These are phyloP conservation scores for Drosophila truncata DNA, from an alignment of 1,140 invertebrate genomes.

Conservation along the genomic window DNA sequence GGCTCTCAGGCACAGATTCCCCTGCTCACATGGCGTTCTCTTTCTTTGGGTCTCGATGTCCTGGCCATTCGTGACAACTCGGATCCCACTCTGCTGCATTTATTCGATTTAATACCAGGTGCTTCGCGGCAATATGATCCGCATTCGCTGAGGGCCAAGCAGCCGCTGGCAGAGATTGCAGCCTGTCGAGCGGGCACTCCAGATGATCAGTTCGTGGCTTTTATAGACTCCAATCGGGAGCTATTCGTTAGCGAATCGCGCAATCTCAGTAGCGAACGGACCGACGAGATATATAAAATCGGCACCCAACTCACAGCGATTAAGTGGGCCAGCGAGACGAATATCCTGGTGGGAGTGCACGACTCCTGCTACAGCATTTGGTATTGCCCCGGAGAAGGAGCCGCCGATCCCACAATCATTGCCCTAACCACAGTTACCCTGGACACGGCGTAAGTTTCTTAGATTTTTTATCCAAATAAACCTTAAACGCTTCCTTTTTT, in stretches of 20 bases:
- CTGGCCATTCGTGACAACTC: constrained; percentile 91
- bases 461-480: neutral
- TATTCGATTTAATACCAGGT: constrained; percentile 92
- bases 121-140: constrained; percentile 90
- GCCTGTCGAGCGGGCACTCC: constrained; percentile 90
- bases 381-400: constrained; percentile 92
- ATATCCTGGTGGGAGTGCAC: constrained; percentile 93
- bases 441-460: constrained; percentile 87
- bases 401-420: constrained; percentile 90
- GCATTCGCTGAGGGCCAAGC: constrained; percentile 87
- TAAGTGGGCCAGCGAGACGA: constrained; percentile 93
- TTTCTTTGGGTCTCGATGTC: constrained; percentile 92
- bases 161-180: constrained; percentile 89
- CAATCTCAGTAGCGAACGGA: constrained; percentile 66
- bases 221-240: constrained; percentile 94
- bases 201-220: constrained; percentile 90
- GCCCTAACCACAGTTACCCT: constrained; percentile 85
- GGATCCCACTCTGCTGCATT: constrained; percentile 91
- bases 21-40: constrained; percentile 88
- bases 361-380: constrained; percentile 94
- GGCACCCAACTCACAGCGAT: constrained; percentile 93
- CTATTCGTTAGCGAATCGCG: constrained; percentile 90
- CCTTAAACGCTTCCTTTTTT: constrained; percentile 3
- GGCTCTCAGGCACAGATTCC: constrained; percentile 86
- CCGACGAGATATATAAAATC: constrained; percentile 88